Conservation (phyloP, 2,888 invertebrate species). For the Cephus spinipes region DNA sequence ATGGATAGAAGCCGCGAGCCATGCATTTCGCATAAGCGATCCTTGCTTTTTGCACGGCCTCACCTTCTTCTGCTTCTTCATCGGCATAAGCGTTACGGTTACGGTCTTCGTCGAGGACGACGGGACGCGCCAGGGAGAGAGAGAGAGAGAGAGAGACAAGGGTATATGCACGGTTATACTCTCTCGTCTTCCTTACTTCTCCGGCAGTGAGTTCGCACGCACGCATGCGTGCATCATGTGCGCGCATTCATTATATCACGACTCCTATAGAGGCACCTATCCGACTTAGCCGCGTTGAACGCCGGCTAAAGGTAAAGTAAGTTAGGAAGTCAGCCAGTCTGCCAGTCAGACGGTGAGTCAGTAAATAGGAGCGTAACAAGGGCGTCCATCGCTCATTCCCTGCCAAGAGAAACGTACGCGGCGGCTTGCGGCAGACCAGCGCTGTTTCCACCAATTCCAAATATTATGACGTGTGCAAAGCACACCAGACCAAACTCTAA, state of each 20-base stretch:
- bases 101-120: slow-evolving; percentile 6
- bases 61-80: slow-evolving; percentile 53
- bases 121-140: slow-evolving; percentile 11
- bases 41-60: slow-evolving; percentile 45
- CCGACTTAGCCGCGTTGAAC: background rate
- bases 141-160: slow-evolving; percentile 11
- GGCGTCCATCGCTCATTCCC: background rate
- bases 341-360: background rate
- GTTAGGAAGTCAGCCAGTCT: background rate
- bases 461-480: slow-evolving; percentile 39
- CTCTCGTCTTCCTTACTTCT: background rate
- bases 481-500: slow-evolving; percentile 3
- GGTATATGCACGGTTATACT: background rate
- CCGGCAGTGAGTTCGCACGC: background rate
- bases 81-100: slow-evolving; percentile 41
- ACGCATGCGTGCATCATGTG: background rate
- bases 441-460: slow-evolving; percentile 28
- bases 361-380: background rate
- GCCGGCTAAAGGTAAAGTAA: background rate
- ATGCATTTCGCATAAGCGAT: slow-evolving; percentile 24
- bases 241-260: background rate
- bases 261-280: background rate
- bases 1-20: slow-evolving; percentile 12
- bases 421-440: background rate
- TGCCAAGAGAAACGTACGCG: background rate